Evolutionary conservation across 2,797 vertebrate genomes (phyloP).

Genomic region (Micromesistius poutassou): DNA sequence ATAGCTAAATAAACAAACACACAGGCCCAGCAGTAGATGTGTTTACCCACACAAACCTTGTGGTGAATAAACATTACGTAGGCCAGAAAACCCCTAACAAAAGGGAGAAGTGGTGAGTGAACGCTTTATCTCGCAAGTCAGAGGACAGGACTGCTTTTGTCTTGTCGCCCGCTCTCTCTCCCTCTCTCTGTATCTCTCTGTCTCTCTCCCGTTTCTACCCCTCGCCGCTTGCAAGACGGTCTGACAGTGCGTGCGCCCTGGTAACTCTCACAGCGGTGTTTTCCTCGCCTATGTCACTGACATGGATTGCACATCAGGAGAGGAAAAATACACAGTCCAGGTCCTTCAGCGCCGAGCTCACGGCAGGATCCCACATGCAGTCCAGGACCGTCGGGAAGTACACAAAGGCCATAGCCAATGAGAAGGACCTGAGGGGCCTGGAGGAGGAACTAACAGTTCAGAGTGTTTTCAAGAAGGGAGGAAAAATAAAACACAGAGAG

Average conservation of each 20-base stretch:
- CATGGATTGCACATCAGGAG: slow-evolving; percentile 21
- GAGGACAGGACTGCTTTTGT: slow-evolving; percentile 45
- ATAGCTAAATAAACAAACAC: slow-evolving; percentile 19
- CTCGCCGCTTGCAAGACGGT: slow-evolving; percentile 25
- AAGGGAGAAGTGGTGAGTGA: slow-evolving; percentile 23
- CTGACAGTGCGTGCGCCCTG: slow-evolving; percentile 2
- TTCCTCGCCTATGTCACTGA: not conserved
- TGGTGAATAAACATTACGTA: slow-evolving; percentile 32
- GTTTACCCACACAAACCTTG: slow-evolving; percentile 28
- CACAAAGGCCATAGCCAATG: slow-evolving; percentile 3
- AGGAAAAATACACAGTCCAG: slow-evolving; percentile 6
- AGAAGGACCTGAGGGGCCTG: slow-evolving; percentile 15
- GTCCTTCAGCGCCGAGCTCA: not conserved
- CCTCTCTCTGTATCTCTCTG: slow-evolving; percentile 8
- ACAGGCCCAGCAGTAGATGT: slow-evolving; percentile 20
- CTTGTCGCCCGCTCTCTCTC: slow-evolving; percentile 24
- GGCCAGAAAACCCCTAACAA: slow-evolving; percentile 27
- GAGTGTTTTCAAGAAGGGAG: not conserved
- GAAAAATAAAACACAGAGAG: not conserved
- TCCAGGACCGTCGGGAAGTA: slow-evolving; percentile 4
- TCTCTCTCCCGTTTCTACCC: slow-evolving; percentile 6
- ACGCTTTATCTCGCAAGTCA: slow-evolving; percentile 35
- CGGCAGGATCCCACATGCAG: slow-evolving; percentile 7
- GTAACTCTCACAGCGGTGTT: not conserved
- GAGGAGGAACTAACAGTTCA: not conserved